phyloP scores from a whole-genome alignment of 2,797 vertebrate genomes.

The Streptopelia turtur region DNA sequence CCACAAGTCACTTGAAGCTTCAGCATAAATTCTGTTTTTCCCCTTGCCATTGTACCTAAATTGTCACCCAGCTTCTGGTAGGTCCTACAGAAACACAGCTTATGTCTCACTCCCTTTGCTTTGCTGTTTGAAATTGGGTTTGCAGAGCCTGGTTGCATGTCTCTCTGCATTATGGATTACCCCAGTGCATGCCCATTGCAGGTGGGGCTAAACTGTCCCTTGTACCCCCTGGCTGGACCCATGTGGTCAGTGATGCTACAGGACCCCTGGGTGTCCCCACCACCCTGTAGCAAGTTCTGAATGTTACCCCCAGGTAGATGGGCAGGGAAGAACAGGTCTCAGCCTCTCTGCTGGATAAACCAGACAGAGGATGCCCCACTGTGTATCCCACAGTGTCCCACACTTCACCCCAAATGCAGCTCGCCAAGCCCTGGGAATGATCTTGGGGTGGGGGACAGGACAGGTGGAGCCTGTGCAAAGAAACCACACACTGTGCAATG shows the following conservation, averaged over 20 bases:
- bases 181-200: neutral
- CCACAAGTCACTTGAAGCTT: neutral
- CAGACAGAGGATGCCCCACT: fast-evolving
- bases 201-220: neutral
- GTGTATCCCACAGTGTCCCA: fast-evolving
- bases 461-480: neutral
- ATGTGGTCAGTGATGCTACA: neutral
- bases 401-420: neutral
- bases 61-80: neutral
- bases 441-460: neutral
- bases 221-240: fast-evolving
- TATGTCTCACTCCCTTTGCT: neutral
- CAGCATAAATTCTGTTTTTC: neutral
- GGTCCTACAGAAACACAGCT: neutral
- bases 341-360: neutral
- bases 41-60: neutral
- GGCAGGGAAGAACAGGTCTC: neutral
- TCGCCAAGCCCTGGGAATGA: neutral
- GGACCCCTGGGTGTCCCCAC: neutral
- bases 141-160: neutral
- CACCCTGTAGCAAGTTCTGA: neutral
- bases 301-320: neutral
- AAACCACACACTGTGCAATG: fast-evolving
- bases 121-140: neutral
- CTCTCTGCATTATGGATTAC: neutral